A percentile compares a stretch with the other conserved stretches of the same genome.
Conservation (phyloP, 2,797 vertebrate species). For the Moxostoma hubbsi region DNA sequence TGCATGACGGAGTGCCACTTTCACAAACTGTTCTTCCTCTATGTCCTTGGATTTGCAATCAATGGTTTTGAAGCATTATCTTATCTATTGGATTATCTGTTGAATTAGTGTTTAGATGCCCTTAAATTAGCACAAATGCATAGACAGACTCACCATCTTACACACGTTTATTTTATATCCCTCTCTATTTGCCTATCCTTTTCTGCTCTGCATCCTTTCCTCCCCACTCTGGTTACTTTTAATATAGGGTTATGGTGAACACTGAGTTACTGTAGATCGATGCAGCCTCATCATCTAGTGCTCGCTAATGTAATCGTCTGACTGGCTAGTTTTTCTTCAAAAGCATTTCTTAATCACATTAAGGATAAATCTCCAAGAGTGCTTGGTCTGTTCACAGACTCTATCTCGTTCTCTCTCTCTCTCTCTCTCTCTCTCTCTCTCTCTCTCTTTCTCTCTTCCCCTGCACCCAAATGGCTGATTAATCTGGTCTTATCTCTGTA, state of each 20-base stretch:
- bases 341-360: constrained; percentile 78
- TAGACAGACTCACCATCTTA: constrained; percentile 30
- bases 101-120: no score
- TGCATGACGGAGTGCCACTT: no score
- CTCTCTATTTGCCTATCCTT: neutral
- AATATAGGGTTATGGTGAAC: constrained; percentile 72
- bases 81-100: no score
- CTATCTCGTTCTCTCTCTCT: constrained; percentile 40
- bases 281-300: constrained; percentile 72
- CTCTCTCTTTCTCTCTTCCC: constrained; percentile 44
- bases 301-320: constrained; percentile 78
- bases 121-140: neutral
- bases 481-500: constrained; percentile 49
- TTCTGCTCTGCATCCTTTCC: constrained; percentile 44
- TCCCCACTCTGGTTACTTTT: constrained; percentile 55
- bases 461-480: constrained; percentile 54
- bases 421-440: constrained; percentile 40
- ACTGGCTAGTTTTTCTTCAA: constrained; percentile 79
- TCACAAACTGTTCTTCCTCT: no score
- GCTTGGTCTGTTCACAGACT: constrained; percentile 43
- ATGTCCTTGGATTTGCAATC: no score
- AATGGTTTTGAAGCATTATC: no score
- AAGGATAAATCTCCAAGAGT: constrained; percentile 70
- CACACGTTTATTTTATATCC: neutral
- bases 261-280: constrained; percentile 73